These are phyloP conservation scores for Galeruca laticollis DNA, from an alignment of 2,888 invertebrate genomes.

Conservation along the genomic window DNA sequence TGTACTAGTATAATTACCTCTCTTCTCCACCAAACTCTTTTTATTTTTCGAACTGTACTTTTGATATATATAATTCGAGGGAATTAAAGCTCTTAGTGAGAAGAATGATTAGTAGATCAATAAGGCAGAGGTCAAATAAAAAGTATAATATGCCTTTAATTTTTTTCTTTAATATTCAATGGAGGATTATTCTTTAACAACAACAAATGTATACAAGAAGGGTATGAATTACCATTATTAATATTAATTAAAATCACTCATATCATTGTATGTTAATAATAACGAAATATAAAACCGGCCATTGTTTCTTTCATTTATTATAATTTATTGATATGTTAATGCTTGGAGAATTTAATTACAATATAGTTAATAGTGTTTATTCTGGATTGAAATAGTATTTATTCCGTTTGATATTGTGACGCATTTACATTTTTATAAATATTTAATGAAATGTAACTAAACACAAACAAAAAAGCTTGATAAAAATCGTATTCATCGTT, in stretches of 20 bases:
- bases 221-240: slow-evolving; percentile 43
- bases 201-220: slow-evolving; percentile 40
- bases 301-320: slow-evolving; percentile 48
- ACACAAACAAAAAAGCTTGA: not conserved
- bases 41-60: too few relatives aligned
- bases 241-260: slow-evolving; percentile 46
- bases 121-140: not conserved
- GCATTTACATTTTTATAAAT: slow-evolving; percentile 37
- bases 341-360: slow-evolving; percentile 44
- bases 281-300: slow-evolving; percentile 44
- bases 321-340: slow-evolving; percentile 49
- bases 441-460: slow-evolving; percentile 28
- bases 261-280: slow-evolving; percentile 49
- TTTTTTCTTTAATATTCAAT: slow-evolving; percentile 1
- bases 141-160: not conserved
- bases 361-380: slow-evolving; percentile 36
- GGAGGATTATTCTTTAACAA: slow-evolving; percentile 11
- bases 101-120: not conserved
- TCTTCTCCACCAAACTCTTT: too few relatives aligned
- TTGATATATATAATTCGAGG: too few relatives aligned
- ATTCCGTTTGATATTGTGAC: slow-evolving; percentile 35
- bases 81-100: not conserved
- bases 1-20: too few relatives aligned
- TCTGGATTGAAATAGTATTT: slow-evolving; percentile 37
- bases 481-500: slow-evolving; percentile 7